phyloP scores from a whole-genome alignment of 2,797 vertebrate genomes.

The Chiloscyllium punctatum region DNA sequence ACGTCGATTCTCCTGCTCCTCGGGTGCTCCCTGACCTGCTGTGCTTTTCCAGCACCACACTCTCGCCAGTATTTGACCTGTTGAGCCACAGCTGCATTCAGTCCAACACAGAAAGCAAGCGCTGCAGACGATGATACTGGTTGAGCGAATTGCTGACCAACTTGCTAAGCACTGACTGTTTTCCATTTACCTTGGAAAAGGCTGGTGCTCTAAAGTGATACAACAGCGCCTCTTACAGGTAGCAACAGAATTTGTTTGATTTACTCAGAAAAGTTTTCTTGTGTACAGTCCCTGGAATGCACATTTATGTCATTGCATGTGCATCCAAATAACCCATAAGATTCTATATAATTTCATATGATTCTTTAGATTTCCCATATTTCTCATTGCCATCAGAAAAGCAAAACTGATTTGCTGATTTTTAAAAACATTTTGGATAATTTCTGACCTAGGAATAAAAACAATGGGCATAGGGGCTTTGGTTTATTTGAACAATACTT shows the following conservation, averaged over 20 bases:
- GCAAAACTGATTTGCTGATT: not conserved
- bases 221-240: slow-evolving; percentile 7
- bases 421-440: not conserved
- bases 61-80: too few relatives aligned
- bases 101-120: too few relatives aligned
- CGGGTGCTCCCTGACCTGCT: too few relatives aligned
- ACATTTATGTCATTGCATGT: not conserved
- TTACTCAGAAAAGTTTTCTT: too few relatives aligned
- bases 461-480: not conserved
- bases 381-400: not conserved
- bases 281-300: not conserved
- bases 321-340: not conserved
- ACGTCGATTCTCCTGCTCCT: too few relatives aligned
- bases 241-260: not conserved
- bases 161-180: not conserved
- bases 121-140: too few relatives aligned
- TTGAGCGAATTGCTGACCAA: not conserved
- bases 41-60: too few relatives aligned
- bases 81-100: too few relatives aligned
- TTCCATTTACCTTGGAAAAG: not conserved
- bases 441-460: not conserved
- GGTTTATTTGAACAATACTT: not conserved
- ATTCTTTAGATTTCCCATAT: not conserved
- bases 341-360: not conserved
- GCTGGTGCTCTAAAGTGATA: not conserved